Base-by-base conservation (phyloP, 2,888 invertebrate species). In the Eulithis testata region DNA sequence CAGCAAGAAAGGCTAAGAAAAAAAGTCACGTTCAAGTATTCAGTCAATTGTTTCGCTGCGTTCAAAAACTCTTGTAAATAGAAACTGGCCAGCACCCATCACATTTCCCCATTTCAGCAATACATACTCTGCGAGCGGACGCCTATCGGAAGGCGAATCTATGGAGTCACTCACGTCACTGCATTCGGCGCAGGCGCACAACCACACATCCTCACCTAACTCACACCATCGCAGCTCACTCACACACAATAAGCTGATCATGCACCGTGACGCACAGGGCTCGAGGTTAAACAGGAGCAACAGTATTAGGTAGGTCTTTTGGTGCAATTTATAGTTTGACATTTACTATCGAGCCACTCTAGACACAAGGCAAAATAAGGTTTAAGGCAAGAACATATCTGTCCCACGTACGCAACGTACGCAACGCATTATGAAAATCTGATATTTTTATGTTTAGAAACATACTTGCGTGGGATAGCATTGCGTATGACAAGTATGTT, bases 91-190 rank as follows among this genome's bases (percentile, higher is more conserved):
- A 73, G 54, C 68, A 64, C 63, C 71, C 84, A 87, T 86, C 82
- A 83, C 81, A 79, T 82, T 79, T 87, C 87, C 83, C 87, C 82
- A 75, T 92, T 94, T 82, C 90, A 95, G 95, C 88, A 96, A 96
- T 83, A 96, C 96, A 73, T 95, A 95, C 76, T 95, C 95, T 57
- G 96, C 96, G 68, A 95, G 95, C 73, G 96, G 96, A 54, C 94
- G 96, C 63, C 93, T 98, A 72, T 97, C 98, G 56, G 98, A 98
- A 85, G 98, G 98, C 63, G 98, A 98, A 88, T 97, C 98, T 79
- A 95, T 98, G 88, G 97, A 97, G 89, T 96, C 95, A 65, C 91
- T 96, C 76, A 97, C 97, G 80, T 95, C 97, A 73, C 96, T 97
- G 79, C 95, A 97, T 73, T 94, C 97, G 79, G 96, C 97, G 70